Evolutionary conservation across 2,888 invertebrate genomes (phyloP), one percentile per base, ranked within the genome.

Genomic region (Cyclophora punctaria): DNA sequence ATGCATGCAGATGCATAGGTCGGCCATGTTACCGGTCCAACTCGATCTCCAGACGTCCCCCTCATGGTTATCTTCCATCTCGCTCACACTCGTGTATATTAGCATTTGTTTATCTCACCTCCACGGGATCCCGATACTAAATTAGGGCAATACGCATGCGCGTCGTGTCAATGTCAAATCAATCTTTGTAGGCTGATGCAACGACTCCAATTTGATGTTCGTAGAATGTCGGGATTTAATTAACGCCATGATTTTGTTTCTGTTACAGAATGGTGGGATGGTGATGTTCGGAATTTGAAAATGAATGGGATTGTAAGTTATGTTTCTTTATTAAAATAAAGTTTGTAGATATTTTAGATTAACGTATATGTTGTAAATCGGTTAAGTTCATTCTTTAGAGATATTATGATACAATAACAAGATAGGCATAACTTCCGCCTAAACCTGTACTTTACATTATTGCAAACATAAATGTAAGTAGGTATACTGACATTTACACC

Each of bases 91-190:
- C 52, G 59, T 55, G 40, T 47, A 42, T 54, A 58, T 59, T 52
- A 56, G 56, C 52, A 69, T 80, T 57, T 53, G 34, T 48, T 64
- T 62, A 55, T 83, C 82, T 73, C 73, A 58, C 48, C 48, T 59
- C 59, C 52, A 57, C 66, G 63, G 64, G 71, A 71, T 66, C 68
- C 67, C 69, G 73, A 73, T 67, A 72, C 62, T 66, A 73, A 86
- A 87, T 82, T 86, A 80, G 82, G 83, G 73, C 82, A 80, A 77
- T 80, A 81, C 88, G 88, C 88, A 88, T 88, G 88, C 88, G 88
- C 75, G 69, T 64, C 69, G 67, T 75, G 77, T 84, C 88, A 88
- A 88, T 87, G 87, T 88, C 88, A 86, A 88, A 88, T 88, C 88
- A 88, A 88, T 88, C 81, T 73, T 77, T 68, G 76, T 83, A 83